Evolutionary conservation across 1,140 invertebrate species (phyloP).

Genomic region (Drosophila sulfurigaster): DNA sequence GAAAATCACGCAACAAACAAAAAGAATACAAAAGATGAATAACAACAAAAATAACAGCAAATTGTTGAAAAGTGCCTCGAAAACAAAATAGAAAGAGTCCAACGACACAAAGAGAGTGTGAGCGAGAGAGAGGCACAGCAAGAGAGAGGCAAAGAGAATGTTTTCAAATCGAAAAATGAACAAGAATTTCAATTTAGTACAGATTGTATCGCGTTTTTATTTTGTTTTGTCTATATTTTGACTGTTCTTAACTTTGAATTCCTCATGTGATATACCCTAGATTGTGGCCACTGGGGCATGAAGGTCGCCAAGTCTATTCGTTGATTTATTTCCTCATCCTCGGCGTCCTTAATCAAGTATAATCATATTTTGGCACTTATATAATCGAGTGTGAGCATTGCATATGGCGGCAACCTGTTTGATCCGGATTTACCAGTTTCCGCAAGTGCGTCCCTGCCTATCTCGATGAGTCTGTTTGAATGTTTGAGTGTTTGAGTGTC

Average conservation of each 20-base stretch:
- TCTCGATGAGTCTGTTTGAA: too few species aligned
- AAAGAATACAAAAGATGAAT: not conserved
- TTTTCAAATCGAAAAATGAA: slow-evolving; percentile 26
- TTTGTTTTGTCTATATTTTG: slow-evolving; percentile 3
- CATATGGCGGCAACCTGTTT: not conserved
- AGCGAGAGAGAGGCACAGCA: not conserved
- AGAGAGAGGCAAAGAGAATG: not conserved
- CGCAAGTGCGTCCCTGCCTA: not conserved
- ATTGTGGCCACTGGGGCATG: not conserved
- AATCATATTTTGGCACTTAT: not conserved
- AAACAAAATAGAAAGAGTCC: slow-evolving; percentile 8
- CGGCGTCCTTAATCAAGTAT: not conserved
- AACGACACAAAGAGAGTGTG: not conserved
- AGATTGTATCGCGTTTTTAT: slow-evolving; percentile 30
- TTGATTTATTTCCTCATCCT: slow-evolving; percentile 3
- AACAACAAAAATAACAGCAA: not conserved
- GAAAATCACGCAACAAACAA: slow-evolving; percentile 15
- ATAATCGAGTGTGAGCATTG: not conserved
- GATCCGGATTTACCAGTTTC: slow-evolving; percentile 10
- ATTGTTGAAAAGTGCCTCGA: not conserved
- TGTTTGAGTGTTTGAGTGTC: not conserved
- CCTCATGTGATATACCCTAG: slow-evolving; percentile 19
- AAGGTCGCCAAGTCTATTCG: not conserved
- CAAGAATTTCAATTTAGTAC: slow-evolving; percentile 10
- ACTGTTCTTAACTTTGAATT: slow-evolving; percentile 20